Conservation (phyloP, 2,797 vertebrate genomes). For the Silurus aristotelis region DNA sequence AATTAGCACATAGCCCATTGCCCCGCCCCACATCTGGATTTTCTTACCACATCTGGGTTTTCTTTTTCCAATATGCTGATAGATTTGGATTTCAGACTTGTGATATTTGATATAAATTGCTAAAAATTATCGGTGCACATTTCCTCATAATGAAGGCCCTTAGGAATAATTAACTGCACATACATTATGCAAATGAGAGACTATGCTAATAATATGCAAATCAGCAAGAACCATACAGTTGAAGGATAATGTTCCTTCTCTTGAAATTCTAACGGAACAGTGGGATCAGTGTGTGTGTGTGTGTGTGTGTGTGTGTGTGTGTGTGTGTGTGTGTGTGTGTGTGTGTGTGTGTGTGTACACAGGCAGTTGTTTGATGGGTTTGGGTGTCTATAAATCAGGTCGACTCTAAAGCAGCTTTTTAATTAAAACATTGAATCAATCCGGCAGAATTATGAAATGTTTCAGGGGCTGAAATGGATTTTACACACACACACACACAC, state of each 20-base stretch:
- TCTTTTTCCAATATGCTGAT: background rate
- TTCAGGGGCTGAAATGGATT: conserved; percentile 67
- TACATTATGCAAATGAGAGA: background rate
- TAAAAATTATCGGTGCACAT: background rate
- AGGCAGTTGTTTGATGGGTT: conserved; percentile 25
- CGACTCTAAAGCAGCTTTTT: conserved; percentile 69
- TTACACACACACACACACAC: conserved; percentile 63
- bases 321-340: conserved; percentile 21
- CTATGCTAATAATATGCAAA: background rate
- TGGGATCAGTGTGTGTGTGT: background rate
- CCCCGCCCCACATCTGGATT: no score
- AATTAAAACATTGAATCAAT: conserved; percentile 78
- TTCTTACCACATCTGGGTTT: background rate
- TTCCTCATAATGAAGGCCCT: background rate
- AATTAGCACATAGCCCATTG: background rate
- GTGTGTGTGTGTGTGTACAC: conserved; percentile 24
- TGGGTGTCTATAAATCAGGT: conserved; percentile 16
- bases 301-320: conserved; percentile 6
- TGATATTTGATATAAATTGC: background rate
- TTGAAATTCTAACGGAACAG: background rate
- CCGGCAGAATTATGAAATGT: conserved; percentile 72
- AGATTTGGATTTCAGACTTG: no score
- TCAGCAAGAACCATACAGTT: background rate
- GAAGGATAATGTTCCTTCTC: background rate
- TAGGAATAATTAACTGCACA: background rate